phyloP scores from a whole-genome alignment of 2,888 invertebrate genomes.

The Leptinotarsa haldemani region DNA sequence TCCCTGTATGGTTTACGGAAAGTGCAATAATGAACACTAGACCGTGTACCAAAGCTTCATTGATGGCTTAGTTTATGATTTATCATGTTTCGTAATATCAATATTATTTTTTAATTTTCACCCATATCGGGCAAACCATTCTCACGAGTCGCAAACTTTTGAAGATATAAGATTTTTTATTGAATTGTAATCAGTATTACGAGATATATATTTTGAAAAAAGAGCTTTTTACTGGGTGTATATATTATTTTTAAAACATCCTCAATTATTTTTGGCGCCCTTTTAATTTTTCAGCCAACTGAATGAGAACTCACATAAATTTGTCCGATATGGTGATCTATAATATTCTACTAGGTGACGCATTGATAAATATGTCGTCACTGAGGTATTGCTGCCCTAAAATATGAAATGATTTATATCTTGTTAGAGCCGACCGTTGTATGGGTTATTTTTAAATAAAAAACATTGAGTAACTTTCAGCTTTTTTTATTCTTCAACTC shows the following conservation, averaged over 20 bases:
- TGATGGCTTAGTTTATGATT: conserved; percentile 50
- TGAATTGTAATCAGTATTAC: background rate
- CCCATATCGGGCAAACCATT: background rate
- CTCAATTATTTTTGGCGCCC: no score
- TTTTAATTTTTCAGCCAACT: no score
- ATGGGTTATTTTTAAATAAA: conserved; percentile 67
- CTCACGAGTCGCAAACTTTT: background rate
- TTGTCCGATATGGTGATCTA: conserved; percentile 21
- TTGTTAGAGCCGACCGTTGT: conserved; percentile 65
- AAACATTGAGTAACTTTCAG: conserved; percentile 50
- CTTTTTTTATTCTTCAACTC: conserved; percentile 8
- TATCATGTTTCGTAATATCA: conserved; percentile 33
- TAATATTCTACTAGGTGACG: conserved; percentile 24
- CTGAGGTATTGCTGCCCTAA: conserved; percentile 53
- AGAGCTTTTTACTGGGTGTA: no score
- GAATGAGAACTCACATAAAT: background rate
- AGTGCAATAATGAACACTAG: conserved; percentile 57
- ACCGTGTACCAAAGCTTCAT: conserved; percentile 49
- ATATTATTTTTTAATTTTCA: conserved; percentile 4
- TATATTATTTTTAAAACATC: no score
- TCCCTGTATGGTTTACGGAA: conserved; percentile 54
- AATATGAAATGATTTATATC: conserved; percentile 63
- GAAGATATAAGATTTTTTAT: no score
- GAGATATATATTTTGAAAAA: background rate
- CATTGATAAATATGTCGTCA: conserved; percentile 32